Conservation (phyloP, 2,113 vertebrate genomes). For the Barbus barbus region DNA sequence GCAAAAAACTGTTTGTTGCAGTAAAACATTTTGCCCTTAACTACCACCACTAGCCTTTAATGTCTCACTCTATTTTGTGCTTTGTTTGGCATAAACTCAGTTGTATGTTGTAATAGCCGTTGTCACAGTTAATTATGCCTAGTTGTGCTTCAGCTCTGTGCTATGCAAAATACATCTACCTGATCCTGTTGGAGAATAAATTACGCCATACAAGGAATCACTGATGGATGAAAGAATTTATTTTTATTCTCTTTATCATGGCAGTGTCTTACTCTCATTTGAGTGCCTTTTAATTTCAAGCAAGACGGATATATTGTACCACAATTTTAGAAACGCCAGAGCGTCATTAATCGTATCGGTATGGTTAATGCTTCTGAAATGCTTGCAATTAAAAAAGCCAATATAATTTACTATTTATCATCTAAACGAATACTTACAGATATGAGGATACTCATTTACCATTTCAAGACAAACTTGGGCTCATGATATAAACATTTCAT, state of each 20-base stretch:
- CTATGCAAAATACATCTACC: constrained; percentile 1
- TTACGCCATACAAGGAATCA: background rate
- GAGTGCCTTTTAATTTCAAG: background rate
- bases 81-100: background rate
- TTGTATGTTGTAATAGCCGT: background rate
- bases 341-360: background rate
- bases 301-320: background rate
- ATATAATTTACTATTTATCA: constrained; percentile 22
- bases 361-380: background rate
- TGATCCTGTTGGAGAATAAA: constrained; percentile 22
- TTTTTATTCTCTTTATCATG: background rate
- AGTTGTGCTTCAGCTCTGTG: background rate
- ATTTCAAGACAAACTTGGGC: background rate
- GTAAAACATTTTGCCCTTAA: background rate
- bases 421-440: background rate
- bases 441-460: background rate
- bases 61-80: constrained; percentile 21
- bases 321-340: background rate
- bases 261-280: background rate
- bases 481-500: background rate
- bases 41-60: background rate
- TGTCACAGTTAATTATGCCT: constrained; percentile 22
- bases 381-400: background rate
- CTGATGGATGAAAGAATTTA: constrained; percentile 9
- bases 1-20: background rate